Evolutionary conservation across 2,888 invertebrate genomes (phyloP).

Genomic region (Drosophila paracracens): DNA sequence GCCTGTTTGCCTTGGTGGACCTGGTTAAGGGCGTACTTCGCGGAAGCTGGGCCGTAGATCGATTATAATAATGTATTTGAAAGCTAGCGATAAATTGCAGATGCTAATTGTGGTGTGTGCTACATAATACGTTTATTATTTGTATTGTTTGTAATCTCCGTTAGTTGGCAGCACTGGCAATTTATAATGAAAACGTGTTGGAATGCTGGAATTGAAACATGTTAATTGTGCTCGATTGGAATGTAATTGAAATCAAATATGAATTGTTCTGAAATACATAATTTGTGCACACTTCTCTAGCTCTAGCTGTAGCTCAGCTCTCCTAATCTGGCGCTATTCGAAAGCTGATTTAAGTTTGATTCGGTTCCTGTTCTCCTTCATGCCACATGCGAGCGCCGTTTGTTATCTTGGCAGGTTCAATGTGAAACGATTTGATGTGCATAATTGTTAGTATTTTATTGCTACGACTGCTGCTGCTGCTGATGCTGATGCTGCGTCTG

Average conservation of each 20-base stretch:
- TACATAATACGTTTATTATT: slow-evolving; percentile 18
- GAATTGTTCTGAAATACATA: slow-evolving; percentile 37
- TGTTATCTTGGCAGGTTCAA: slow-evolving; percentile 65
- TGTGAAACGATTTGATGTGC: slow-evolving; percentile 50
- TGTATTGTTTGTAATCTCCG: slow-evolving; percentile 18
- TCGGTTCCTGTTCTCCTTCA: slow-evolving; percentile 74
- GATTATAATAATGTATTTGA: background rate
- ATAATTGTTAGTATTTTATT: slow-evolving; percentile 43
- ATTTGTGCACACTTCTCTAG: slow-evolving; percentile 14
- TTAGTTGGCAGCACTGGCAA: slow-evolving; percentile 6
- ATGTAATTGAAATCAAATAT: slow-evolving; percentile 23
- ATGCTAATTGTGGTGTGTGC: background rate
- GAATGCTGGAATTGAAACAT: slow-evolving; percentile 25
- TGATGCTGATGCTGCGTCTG: background rate
- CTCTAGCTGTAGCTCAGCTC: background rate
- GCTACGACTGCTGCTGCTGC: background rate
- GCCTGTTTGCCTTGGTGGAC: slow-evolving; percentile 5
- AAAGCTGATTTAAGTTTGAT: slow-evolving; percentile 27
- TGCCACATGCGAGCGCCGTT: slow-evolving; percentile 38
- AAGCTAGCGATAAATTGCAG: background rate
- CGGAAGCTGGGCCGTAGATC: slow-evolving; percentile 61
- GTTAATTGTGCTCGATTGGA: slow-evolving; percentile 16
- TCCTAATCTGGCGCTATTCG: slow-evolving; percentile 1
- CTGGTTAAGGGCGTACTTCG: slow-evolving; percentile 47
- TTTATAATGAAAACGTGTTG: slow-evolving; percentile 29